Percentiles rank a stretch among this genome's conserved stretches.
Evolutionary conservation across 2,797 vertebrate genomes (phyloP).

Genomic region (Melanotaenia nigrans): DNA sequence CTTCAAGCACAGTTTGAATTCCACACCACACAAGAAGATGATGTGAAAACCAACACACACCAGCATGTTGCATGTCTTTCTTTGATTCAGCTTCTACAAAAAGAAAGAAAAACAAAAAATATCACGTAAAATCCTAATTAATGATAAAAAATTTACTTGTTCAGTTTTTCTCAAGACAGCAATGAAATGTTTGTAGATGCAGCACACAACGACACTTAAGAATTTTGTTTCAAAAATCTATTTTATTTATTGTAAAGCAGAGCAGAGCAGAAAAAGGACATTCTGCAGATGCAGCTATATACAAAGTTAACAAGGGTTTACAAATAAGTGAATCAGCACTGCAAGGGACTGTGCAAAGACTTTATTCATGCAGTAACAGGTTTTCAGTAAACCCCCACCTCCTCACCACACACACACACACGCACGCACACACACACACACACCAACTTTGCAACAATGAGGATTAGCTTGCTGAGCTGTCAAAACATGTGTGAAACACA

Average conservation of each 20-base stretch:
- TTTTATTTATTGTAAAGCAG: background rate
- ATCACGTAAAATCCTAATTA: background rate
- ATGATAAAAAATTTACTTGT: background rate
- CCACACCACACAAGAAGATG: constrained; percentile 73
- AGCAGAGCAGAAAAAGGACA: background rate
- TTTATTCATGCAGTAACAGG: constrained; percentile 34
- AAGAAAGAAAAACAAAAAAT: constrained; percentile 5
- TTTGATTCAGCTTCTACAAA: constrained; percentile 6
- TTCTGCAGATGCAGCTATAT: constrained; percentile 13
- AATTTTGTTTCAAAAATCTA: background rate
- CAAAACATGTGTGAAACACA: constrained; percentile 62
- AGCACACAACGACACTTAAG: background rate
- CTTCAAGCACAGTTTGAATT: constrained; percentile 66
- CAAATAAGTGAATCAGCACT: constrained; percentile 16
- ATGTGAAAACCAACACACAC: constrained; percentile 42
- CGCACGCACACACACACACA: constrained; percentile 22
- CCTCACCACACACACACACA: constrained; percentile 33
- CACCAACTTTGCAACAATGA: constrained; percentile 42
- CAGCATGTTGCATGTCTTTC: constrained; percentile 20
- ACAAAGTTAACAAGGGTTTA: background rate
- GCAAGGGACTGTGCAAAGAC: background rate
- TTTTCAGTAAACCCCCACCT: constrained; percentile 32
- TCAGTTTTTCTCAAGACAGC: constrained; percentile 4
- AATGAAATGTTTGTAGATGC: constrained; percentile 2
- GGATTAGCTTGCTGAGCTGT: constrained; percentile 65